Evolutionary conservation across 2,113 vertebrate genomes (phyloP), one percentile per base, ranked within the genome.

Genomic region (Xiphias gladius): DNA sequence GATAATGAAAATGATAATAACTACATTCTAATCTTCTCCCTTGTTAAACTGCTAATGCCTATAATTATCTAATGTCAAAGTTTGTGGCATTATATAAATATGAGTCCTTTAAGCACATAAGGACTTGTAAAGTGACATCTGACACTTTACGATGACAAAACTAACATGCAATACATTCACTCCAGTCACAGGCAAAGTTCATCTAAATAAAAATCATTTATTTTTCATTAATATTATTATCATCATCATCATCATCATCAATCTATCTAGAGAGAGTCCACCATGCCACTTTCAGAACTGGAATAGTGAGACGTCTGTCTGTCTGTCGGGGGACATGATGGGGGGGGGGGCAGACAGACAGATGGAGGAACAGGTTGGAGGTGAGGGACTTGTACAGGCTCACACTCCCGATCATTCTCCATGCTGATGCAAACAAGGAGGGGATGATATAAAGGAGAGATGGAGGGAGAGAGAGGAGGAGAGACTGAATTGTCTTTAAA

Each of bases 131-230:
- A 50, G 6, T 50, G 5, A 43, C 16, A 13, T 17, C 4, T 58
- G 12, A 35, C 30, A 32, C 59, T 4, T 37, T 16, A 12, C 10
- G 24, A 77, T 30, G 16, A 75, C n/a, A 58, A 17, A 69, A 20
- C 2, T n/a, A 69, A 76, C 2, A 43, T 32, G 32, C n/a, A 76
- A 76, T 61, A 43, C 86, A 84, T 66, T 48, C 13, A 87, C 61
- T 57, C 66, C 67, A 0, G 26, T 63, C 63, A 17, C 63, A 55
- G 59, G 63, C 82, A 76, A 61, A 76, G 41, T 85, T 91, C 88
- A 92, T 91, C 93, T 95, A 95, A 95, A 96, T 96, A 96, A 96
- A 96, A 96, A 94, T 95, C 91, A 92, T 96, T 95, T 96, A 96
- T 95, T 95, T 90, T 83, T 94, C 91, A 93, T 94, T 94, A 94